Conservation (phyloP, 1,140 invertebrate species). For the Zaprionus capensis region DNA sequence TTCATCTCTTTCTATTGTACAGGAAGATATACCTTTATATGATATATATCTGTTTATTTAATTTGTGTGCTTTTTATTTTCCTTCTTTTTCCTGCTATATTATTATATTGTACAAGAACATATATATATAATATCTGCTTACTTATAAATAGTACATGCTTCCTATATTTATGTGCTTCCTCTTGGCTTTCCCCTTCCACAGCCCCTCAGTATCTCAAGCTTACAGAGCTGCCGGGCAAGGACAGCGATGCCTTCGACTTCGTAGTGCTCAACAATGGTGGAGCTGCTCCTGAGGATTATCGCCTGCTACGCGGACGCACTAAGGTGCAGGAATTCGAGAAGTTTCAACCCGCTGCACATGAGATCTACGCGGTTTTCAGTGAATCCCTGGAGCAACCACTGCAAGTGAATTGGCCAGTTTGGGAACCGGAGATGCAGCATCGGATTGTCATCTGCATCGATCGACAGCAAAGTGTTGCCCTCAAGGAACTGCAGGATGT, state of each 20-base stretch:
- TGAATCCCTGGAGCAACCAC: slow-evolving; percentile 49
- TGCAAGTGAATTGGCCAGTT: slow-evolving; percentile 79
- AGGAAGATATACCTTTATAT: not conserved
- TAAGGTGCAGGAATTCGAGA: slow-evolving; percentile 66
- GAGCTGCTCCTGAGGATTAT: slow-evolving; percentile 38
- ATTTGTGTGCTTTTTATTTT: not conserved
- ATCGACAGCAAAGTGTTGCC: slow-evolving; percentile 85
- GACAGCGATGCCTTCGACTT: slow-evolving; percentile 62
- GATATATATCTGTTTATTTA: not conserved
- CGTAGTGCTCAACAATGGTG: slow-evolving; percentile 42
- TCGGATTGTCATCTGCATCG: slow-evolving; percentile 85
- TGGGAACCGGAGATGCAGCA: slow-evolving; percentile 83
- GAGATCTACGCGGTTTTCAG: slow-evolving; percentile 72
- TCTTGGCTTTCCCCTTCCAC: not conserved
- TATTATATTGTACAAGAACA: not conserved
- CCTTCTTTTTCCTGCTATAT: no score
- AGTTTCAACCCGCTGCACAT: slow-evolving; percentile 84
- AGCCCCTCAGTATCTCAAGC: slow-evolving; percentile 53
- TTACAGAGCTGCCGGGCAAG: slow-evolving; percentile 43
- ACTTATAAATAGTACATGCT: not conserved
- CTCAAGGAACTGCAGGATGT: slow-evolving; percentile 85
- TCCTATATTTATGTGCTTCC: not conserved
- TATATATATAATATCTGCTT: not conserved
- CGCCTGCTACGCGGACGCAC: slow-evolving; percentile 53
- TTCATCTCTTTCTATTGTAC: not conserved